phyloP scores from a whole-genome alignment of 2,888 invertebrate species.

The Hemicrepidius hirtus region DNA sequence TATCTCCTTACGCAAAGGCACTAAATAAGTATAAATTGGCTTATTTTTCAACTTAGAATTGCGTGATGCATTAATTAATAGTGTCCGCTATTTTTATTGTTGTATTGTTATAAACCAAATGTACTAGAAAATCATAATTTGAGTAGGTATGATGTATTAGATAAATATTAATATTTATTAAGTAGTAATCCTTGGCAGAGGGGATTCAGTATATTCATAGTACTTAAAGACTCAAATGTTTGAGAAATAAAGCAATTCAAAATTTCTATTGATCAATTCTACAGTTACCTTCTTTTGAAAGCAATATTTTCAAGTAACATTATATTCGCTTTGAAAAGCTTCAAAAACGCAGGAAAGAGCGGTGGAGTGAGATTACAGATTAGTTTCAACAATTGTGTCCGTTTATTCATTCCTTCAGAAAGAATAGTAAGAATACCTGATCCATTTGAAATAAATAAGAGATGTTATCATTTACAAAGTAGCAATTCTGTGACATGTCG shows the following conservation, averaged over 20 bases:
- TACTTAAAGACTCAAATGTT: neutral
- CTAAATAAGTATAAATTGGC: too few species aligned
- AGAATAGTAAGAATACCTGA: conserved; percentile 56
- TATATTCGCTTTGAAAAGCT: conserved; percentile 32
- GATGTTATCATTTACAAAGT: conserved; percentile 69
- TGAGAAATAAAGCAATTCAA: neutral
- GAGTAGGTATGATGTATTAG: too few species aligned
- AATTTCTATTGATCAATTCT: conserved; percentile 1
- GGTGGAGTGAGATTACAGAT: conserved; percentile 61
- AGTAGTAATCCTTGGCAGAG: too few species aligned
- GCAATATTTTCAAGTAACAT: conserved; percentile 28
- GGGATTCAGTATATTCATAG: too few species aligned
- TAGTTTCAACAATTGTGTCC: conserved; percentile 67
- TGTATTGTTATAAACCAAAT: too few species aligned
- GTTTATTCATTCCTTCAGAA: conserved; percentile 53
- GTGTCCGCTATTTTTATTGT: too few species aligned
- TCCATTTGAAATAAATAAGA: conserved; percentile 68
- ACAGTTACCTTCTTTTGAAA: neutral
- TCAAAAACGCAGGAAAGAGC: conserved; percentile 20
- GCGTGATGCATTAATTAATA: too few species aligned
- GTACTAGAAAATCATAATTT: too few species aligned
- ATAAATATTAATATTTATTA: too few species aligned
- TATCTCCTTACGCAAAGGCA: too few species aligned
- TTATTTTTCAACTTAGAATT: too few species aligned
- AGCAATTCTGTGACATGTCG: conserved; percentile 67